These are phyloP conservation scores for Pelecanoides urinatrix DNA, from an alignment of 2,113 vertebrate genomes.

Conservation along the genomic window DNA sequence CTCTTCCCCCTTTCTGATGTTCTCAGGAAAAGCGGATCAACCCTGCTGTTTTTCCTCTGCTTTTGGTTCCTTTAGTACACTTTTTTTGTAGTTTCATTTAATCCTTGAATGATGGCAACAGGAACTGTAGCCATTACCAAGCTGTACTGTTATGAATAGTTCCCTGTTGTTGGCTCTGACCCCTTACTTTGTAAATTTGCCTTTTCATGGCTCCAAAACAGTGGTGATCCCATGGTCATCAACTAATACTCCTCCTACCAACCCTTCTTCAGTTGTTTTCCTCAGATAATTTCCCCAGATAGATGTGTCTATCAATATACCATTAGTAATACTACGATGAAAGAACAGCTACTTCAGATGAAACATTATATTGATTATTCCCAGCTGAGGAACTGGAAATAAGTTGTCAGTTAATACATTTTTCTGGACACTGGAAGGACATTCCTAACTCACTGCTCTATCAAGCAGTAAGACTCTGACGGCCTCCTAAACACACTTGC, in stretches of 20 bases:
- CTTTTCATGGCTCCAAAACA: background rate
- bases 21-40: background rate
- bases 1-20: background rate
- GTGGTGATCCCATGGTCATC: background rate
- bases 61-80: background rate
- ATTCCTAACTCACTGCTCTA: background rate
- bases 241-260: background rate
- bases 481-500: background rate
- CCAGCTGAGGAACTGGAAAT: background rate
- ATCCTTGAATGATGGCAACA: background rate
- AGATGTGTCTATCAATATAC: background rate
- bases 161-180: background rate
- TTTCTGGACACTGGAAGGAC: background rate
- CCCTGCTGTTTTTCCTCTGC: background rate
- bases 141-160: background rate
- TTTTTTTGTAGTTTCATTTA: background rate
- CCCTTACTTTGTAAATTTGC: background rate
- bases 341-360: background rate
- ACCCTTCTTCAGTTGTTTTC: background rate
- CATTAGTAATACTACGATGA: background rate
- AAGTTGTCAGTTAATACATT: background rate
- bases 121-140: background rate
- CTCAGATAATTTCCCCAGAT: background rate
- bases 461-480: background rate
- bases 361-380: background rate